phyloP scores from a whole-genome alignment of 2,888 invertebrate genomes.

The Stenotaenia linearis region DNA sequence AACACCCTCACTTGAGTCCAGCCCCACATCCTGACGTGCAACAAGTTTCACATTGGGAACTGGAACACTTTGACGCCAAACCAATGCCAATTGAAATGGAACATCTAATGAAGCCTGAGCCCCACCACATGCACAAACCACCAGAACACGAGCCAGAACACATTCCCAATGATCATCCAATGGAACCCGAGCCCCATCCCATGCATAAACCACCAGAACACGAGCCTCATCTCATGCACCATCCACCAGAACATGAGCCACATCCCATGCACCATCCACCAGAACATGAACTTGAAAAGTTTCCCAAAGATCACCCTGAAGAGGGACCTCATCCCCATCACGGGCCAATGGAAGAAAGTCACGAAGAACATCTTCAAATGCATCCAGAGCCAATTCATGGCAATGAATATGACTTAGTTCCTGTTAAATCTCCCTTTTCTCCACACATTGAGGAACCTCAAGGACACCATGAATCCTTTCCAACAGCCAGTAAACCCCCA shows the following conservation, averaged over 20 bases:
- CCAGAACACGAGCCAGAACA: not conserved
- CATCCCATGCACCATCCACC: not conserved
- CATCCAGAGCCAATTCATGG: too few species aligned
- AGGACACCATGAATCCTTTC: not conserved
- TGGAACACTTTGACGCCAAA: too few species aligned
- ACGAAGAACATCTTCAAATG: not conserved
- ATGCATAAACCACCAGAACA: too few species aligned
- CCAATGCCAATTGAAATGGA: too few species aligned
- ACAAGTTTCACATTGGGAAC: too few species aligned
- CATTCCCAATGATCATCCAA: not conserved
- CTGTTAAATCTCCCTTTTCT: not conserved
- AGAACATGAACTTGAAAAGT: not conserved
- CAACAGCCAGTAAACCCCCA: not conserved
- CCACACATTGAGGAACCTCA: not conserved
- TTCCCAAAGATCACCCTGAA: not conserved
- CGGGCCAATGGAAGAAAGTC: not conserved
- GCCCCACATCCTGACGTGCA: too few species aligned
- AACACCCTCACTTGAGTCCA: too few species aligned
- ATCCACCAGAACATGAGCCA: not conserved
- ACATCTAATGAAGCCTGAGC: not conserved
- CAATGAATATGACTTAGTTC: not conserved
- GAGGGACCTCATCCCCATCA: not conserved
- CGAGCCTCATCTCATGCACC: too few species aligned
- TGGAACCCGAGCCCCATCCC: too few species aligned
- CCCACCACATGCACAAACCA: not conserved